Percentiles rank a stretch among this genome's conserved stretches.
Conservation (phyloP, 2,113 vertebrate species). For the Trematocara unimaculatum region DNA sequence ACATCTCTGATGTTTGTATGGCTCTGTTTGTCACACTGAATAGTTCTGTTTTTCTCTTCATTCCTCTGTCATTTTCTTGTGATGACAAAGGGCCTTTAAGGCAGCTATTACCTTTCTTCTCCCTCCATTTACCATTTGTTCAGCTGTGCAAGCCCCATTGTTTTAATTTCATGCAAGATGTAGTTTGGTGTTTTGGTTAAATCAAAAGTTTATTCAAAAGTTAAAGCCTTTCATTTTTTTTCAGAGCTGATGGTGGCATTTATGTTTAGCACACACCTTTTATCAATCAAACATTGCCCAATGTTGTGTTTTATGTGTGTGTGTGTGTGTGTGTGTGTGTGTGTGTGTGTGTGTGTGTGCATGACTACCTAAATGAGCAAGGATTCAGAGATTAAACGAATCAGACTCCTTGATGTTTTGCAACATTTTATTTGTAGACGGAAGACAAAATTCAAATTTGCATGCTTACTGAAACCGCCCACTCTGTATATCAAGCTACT, state of each 20-base stretch:
- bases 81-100: constrained; percentile 42
- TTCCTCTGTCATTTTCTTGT: constrained; percentile 34
- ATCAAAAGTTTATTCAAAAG: constrained; percentile 50
- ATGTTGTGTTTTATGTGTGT: neutral
- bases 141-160: constrained; percentile 55
- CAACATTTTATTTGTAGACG: constrained; percentile 37
- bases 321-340: neutral
- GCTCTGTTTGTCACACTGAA: constrained; percentile 21
- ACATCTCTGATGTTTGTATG: constrained; percentile 13
- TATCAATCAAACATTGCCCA: constrained; percentile 18
- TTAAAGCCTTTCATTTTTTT: constrained; percentile 14
- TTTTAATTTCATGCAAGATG: constrained; percentile 69
- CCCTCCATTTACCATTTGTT: constrained; percentile 59
- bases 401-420: constrained; percentile 47
- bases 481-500: constrained; percentile 50
- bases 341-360: neutral
- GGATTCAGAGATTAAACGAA: constrained; percentile 20
- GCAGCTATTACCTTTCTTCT: constrained; percentile 46
- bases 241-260: constrained; percentile 5
- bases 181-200: constrained; percentile 50
- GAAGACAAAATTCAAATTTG: constrained; percentile 53
- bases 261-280: constrained; percentile 11
- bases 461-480: constrained; percentile 52
- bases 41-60: constrained; percentile 14
- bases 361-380: constrained; percentile 15